Conservation (phyloP, 1,140 invertebrate species). For the Aphelinus atriplicis region DNA sequence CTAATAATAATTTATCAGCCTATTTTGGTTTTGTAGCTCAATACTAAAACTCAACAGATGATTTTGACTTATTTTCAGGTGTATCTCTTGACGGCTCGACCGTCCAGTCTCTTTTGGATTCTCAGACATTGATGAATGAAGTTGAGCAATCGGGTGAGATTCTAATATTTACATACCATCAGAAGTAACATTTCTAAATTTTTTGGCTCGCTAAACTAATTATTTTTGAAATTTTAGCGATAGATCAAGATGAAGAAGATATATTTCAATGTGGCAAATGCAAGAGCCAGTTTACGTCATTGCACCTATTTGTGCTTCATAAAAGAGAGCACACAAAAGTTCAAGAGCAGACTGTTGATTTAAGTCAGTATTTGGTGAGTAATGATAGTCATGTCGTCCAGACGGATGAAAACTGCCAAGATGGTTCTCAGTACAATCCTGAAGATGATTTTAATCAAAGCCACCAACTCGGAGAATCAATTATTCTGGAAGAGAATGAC, state of each 20-base stretch:
- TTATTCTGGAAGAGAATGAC: conserved; percentile 63
- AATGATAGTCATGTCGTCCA: conserved; percentile 54
- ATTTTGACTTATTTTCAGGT: conserved; percentile 44
- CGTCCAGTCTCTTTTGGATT: conserved; percentile 62
- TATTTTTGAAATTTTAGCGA: conserved; percentile 44
- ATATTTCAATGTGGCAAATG: conserved; percentile 77
- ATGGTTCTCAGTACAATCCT: conserved; percentile 54
- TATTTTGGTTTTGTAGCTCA: no score
- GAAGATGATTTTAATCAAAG: conserved; percentile 56
- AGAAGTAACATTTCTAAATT: background rate
- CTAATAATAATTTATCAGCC: no score
- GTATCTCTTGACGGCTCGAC: conserved; percentile 60
- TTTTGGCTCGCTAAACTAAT: background rate
- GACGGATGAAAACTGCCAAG: conserved; percentile 50
- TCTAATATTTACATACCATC: conserved; percentile 1
- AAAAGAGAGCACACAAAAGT: conserved; percentile 67
- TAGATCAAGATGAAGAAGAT: conserved; percentile 72
- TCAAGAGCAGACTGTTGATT: conserved; percentile 57
- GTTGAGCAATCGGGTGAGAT: conserved; percentile 58
- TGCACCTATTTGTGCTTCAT: conserved; percentile 70
- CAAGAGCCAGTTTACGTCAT: conserved; percentile 72
- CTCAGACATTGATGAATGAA: conserved; percentile 58
- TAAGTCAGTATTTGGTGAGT: conserved; percentile 59
- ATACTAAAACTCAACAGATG: no score
- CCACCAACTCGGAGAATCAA: conserved; percentile 57